A percentile compares a stretch with the other conserved stretches of the same genome.
Evolutionary conservation across 2,888 invertebrate species (phyloP).

Genomic region (Arctia plantaginis): DNA sequence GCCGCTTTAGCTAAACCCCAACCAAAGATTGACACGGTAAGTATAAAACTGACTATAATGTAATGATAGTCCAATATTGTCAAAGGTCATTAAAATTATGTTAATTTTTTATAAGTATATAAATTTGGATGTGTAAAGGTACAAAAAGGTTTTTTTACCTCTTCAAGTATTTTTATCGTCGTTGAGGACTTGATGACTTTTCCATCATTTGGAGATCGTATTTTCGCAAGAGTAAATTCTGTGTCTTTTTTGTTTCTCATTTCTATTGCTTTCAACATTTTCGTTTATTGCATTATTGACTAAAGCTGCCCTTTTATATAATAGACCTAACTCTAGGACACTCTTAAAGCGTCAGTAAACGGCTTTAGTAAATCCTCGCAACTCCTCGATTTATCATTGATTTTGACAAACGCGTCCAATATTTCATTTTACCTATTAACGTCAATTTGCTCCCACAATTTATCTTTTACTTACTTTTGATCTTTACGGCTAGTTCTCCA

Average conservation of each 20-base stretch:
- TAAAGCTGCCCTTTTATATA: neutral
- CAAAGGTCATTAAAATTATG: slow-evolving; percentile 57
- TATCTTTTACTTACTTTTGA: neutral
- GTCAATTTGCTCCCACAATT: neutral
- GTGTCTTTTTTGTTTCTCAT: neutral
- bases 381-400: neutral
- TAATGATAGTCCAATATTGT: slow-evolving; percentile 15
- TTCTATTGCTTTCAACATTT: neutral
- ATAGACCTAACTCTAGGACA: neutral
- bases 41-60: slow-evolving; percentile 54
- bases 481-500: neutral
- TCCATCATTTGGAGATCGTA: too few species aligned
- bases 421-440: neutral
- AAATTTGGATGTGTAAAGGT: neutral
- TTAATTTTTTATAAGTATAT: neutral
- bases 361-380: neutral
- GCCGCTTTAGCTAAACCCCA: slow-evolving; percentile 59
- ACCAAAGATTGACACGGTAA: slow-evolving; percentile 70
- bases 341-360: neutral
- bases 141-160: neutral
- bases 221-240: too few species aligned
- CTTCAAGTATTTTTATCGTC: neutral
- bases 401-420: too few species aligned
- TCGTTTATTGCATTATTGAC: neutral
- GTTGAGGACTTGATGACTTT: too few species aligned